phyloP scores from a whole-genome alignment of 2,113 vertebrate species.

The Dromaius novaehollandiae region DNA sequence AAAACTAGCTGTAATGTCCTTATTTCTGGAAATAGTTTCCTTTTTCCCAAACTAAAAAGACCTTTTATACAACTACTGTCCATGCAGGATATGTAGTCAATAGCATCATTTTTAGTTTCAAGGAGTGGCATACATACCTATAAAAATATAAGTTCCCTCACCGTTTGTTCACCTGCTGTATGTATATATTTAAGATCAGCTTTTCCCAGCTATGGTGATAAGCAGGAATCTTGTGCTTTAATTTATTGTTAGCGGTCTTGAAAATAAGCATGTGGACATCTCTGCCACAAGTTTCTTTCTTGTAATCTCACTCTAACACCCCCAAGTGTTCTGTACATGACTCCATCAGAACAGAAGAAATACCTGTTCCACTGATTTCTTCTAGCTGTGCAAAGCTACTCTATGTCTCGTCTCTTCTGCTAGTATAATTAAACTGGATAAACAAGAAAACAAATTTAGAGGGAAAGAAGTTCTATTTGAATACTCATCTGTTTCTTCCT shows the following conservation, averaged over 20 bases:
- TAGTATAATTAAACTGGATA: background rate
- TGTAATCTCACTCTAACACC: background rate
- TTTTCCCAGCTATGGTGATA: background rate
- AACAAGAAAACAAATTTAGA: background rate
- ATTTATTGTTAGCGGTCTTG: background rate
- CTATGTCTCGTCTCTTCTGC: background rate
- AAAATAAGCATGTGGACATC: background rate
- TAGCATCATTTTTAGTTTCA: background rate
- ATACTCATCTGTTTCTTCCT: background rate
- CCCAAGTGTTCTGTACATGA: fast-evolving
- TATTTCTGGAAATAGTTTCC: background rate
- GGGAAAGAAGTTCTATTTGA: background rate
- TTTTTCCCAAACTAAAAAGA: background rate
- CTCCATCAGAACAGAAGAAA: background rate
- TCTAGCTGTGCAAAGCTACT: background rate
- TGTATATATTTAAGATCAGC: background rate
- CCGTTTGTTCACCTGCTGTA: background rate
- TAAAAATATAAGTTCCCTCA: background rate
- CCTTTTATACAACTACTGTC: background rate
- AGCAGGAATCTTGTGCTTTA: background rate
- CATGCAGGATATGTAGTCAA: background rate
- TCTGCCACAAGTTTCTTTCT: background rate
- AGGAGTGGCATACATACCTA: background rate
- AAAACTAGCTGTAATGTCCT: background rate
- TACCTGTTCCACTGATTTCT: background rate